Conservation (phyloP, 2,113 vertebrate species). For the Hippocampus abdominalis region DNA sequence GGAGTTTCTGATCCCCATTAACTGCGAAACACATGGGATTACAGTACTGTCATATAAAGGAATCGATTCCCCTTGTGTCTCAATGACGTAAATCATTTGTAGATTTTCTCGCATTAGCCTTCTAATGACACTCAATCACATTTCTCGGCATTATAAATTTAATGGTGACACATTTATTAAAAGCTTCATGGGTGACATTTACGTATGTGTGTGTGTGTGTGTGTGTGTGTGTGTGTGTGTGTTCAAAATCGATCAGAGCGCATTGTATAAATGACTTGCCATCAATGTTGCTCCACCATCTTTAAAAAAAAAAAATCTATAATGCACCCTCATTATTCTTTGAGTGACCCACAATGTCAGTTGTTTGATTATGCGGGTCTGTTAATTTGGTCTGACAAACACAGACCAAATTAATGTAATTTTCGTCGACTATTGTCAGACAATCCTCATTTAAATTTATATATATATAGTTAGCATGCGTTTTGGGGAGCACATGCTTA, state of each 20-base stretch:
- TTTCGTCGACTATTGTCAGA: slow-evolving; percentile 68
- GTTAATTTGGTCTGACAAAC: slow-evolving; percentile 92
- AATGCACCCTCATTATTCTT: slow-evolving; percentile 96
- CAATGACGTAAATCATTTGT: slow-evolving; percentile 75
- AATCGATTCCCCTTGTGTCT: slow-evolving; percentile 38
- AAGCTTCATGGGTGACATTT: slow-evolving; percentile 78
- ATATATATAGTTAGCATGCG: too few relatives aligned
- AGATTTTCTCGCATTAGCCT: slow-evolving; percentile 76
- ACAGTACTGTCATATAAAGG: too few relatives aligned
- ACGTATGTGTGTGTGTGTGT: slow-evolving; percentile 42
- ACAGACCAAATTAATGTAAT: too few relatives aligned
- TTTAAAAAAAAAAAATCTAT: slow-evolving; percentile 87
- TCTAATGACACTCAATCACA: slow-evolving; percentile 74
- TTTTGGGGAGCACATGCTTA: too few relatives aligned
- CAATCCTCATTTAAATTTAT: slow-evolving; percentile 29
- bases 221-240: slow-evolving; percentile 20
- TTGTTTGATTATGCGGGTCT: slow-evolving; percentile 86
- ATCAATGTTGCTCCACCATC: slow-evolving; percentile 70
- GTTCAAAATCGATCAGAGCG: slow-evolving; percentile 84
- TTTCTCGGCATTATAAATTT: slow-evolving; percentile 99
- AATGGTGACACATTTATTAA: slow-evolving; percentile 97
- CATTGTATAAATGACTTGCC: slow-evolving; percentile 77
- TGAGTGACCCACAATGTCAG: slow-evolving; percentile 86
- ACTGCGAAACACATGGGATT: too few relatives aligned
- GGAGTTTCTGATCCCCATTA: too few relatives aligned